These are phyloP conservation scores for Polyploca ridens DNA, from an alignment of 2,888 invertebrate genomes.

Conservation along the genomic window DNA sequence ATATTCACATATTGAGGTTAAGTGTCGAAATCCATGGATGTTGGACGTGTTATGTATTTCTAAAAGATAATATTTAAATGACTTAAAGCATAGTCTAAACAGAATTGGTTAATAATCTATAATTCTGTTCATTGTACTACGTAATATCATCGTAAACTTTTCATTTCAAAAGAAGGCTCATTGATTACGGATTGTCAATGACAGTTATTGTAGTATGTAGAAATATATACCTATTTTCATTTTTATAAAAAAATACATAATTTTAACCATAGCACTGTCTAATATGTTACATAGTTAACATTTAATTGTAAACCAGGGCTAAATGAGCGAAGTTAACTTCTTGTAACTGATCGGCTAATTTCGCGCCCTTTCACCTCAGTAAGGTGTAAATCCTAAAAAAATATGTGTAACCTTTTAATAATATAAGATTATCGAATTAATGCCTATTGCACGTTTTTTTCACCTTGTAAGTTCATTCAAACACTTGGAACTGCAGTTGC, in stretches of 20 bases:
- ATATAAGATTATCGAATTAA: slow-evolving; percentile 15
- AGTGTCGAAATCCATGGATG: slow-evolving; percentile 69
- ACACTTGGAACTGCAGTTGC: slow-evolving; percentile 51
- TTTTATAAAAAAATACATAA: neutral
- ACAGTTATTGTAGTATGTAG: slow-evolving; percentile 39
- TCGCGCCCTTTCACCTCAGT: slow-evolving; percentile 81
- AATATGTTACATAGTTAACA: neutral
- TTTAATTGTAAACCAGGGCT: neutral
- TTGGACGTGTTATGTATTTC: slow-evolving; percentile 47
- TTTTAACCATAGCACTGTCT: neutral
- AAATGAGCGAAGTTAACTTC: slow-evolving; percentile 33
- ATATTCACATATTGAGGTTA: slow-evolving; percentile 77
- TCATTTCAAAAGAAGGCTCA: slow-evolving; percentile 46
- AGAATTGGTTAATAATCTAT: neutral
- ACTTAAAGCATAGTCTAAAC: neutral
- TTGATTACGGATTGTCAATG: slow-evolving; percentile 69
- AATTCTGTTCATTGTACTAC: slow-evolving; percentile 14
- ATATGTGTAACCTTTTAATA: slow-evolving; percentile 5
- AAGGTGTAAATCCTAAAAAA: slow-evolving; percentile 21
- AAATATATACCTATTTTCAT: neutral
- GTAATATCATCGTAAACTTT: slow-evolving; percentile 21
- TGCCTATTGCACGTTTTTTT: slow-evolving; percentile 16
- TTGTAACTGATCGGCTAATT: slow-evolving; percentile 60
- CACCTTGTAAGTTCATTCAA: slow-evolving; percentile 31
- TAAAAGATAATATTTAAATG: neutral